Percentiles rank a stretch among this genome's conserved stretches.
Conservation (phyloP, 2,888 invertebrate genomes). For the Aelia acuminata region DNA sequence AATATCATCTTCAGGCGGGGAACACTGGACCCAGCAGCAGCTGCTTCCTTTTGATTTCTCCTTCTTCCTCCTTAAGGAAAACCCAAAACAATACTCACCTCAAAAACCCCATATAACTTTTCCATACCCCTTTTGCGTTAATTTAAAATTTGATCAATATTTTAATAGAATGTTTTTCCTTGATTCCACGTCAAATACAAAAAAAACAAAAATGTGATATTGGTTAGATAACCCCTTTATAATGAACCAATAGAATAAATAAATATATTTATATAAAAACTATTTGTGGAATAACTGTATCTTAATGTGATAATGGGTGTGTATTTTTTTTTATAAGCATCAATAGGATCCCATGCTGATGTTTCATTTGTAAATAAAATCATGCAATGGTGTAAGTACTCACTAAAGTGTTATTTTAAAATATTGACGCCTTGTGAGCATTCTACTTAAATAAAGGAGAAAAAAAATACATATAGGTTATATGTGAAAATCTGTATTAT, state of each 20-base stretch:
- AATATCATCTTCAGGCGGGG: slow-evolving; percentile 59
- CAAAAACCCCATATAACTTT: slow-evolving; percentile 36
- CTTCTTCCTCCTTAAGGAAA: slow-evolving; percentile 63
- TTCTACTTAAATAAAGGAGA: slow-evolving; percentile 21
- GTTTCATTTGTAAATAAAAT: slow-evolving; percentile 37
- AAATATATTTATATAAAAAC: neutral
- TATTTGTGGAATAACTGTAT: neutral
- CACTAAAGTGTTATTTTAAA: slow-evolving; percentile 41
- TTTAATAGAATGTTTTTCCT: neutral
- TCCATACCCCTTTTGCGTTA: neutral
- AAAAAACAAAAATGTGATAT: neutral
- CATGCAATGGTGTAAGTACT: slow-evolving; percentile 34
- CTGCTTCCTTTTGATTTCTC: slow-evolving; percentile 58
- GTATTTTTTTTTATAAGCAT: slow-evolving; percentile 18
- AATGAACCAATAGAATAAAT: neutral
- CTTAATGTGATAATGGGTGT: neutral
- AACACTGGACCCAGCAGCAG: slow-evolving; percentile 64
- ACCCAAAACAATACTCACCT: slow-evolving; percentile 56
- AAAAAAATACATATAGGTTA: neutral
- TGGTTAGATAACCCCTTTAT: neutral
- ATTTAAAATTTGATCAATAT: neutral
- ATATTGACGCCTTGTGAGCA: neutral
- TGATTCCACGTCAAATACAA: neutral
- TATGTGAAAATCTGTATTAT: slow-evolving; percentile 21
- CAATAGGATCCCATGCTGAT: slow-evolving; percentile 10